phyloP scores from a whole-genome alignment of 37 sponge, comb jelly and placozoan genomes.

The Amphimedon queenslandica region DNA sequence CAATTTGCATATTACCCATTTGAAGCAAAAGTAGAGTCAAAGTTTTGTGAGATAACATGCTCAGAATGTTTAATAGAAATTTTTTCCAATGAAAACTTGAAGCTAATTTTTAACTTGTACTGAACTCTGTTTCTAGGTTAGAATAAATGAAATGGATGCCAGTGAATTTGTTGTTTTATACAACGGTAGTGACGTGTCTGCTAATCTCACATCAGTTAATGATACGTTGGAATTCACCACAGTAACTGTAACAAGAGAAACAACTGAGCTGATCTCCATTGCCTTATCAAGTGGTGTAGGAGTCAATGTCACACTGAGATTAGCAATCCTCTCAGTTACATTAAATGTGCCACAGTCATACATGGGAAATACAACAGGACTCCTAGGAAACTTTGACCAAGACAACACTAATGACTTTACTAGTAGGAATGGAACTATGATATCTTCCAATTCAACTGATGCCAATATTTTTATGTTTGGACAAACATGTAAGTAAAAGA shows the following conservation, averaged over 20 bases:
- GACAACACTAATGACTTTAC: constrained; percentile 5
- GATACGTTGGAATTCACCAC: background rate
- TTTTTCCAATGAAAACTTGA: no score
- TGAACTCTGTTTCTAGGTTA: no score
- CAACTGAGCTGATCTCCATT: background rate
- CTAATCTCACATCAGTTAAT: background rate
- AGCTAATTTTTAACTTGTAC: no score
- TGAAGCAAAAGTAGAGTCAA: no score
- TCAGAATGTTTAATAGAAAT: no score
- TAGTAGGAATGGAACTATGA: constrained; percentile 9
- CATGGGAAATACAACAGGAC: background rate
- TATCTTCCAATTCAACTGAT: background rate
- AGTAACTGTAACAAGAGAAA: background rate
- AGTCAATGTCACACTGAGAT: background rate
- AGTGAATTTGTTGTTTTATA: background rate
- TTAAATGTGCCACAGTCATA: background rate
- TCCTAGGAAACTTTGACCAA: constrained; percentile 3
- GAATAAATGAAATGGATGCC: background rate
- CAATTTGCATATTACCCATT: no score
- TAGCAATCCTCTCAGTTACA: background rate
- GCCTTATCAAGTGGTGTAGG: background rate
- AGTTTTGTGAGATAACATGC: no score
- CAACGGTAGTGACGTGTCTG: background rate
- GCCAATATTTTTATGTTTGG: background rate
- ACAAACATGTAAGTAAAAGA: constrained; percentile 20